Conservation (phyloP, 2,113 vertebrate species). For the Micronisus gabar region DNA sequence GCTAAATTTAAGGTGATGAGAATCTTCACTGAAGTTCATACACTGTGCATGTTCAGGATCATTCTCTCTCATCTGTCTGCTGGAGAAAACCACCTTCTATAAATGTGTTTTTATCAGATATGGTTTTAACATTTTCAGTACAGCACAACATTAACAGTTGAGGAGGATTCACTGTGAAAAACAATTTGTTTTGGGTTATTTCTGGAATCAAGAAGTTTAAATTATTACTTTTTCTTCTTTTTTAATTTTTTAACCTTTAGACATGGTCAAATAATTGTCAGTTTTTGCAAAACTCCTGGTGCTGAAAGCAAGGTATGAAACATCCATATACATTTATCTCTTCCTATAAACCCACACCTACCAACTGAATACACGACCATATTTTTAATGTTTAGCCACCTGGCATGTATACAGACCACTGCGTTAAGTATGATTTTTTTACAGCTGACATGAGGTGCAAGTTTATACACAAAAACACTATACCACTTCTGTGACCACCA, state of each 20-base stretch:
- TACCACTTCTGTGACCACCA: constrained; percentile 35
- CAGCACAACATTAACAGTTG: background rate
- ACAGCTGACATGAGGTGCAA: constrained; percentile 1
- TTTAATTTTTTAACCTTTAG: background rate
- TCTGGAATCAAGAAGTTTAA: background rate
- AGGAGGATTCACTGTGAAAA: background rate
- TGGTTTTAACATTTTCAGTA: background rate
- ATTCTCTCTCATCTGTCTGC: background rate
- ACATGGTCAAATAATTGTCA: background rate
- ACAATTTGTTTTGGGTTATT: background rate
- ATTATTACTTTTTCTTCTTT: background rate
- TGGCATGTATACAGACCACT: background rate
- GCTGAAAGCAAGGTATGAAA: background rate
- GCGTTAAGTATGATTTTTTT: background rate
- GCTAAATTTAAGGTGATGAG: background rate
- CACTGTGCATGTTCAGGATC: background rate
- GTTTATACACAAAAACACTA: constrained; percentile 13
- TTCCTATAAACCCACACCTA: background rate
- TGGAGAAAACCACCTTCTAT: background rate
- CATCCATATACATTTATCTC: background rate
- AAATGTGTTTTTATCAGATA: background rate
- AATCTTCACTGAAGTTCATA: background rate
- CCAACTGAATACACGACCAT: background rate
- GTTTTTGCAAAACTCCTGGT: background rate
- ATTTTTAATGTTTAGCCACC: background rate